These are phyloP conservation scores for Emydoidea blandingii DNA, from an alignment of 2,797 vertebrate genomes.

Conservation along the genomic window DNA sequence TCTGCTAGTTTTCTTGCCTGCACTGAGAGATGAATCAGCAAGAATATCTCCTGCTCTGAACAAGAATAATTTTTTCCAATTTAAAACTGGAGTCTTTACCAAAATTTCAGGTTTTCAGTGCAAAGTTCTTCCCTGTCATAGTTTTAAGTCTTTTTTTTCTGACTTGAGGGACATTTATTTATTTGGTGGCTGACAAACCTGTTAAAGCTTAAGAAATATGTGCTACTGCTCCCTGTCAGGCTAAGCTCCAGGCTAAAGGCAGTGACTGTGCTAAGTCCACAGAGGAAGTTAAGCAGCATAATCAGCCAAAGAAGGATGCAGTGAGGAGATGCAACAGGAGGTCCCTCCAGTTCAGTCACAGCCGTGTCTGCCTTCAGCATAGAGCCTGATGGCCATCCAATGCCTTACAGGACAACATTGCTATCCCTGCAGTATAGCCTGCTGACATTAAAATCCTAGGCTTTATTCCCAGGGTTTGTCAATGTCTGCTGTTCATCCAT, in stretches of 20 bases:
- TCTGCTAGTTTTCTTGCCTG: neutral
- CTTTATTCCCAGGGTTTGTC: neutral
- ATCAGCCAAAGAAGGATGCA: constrained; percentile 47
- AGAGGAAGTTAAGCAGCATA: constrained; percentile 59
- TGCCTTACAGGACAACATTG: constrained; percentile 26
- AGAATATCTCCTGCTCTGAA: neutral
- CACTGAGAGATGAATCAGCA: neutral
- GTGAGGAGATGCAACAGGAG: constrained; percentile 51
- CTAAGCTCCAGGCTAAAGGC: constrained; percentile 74
- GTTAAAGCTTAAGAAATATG: constrained; percentile 56
- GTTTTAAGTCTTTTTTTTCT: constrained; percentile 8
- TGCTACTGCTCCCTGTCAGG: constrained; percentile 53
- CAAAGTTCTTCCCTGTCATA: neutral
- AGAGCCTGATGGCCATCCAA: constrained; percentile 30
- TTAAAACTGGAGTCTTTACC: neutral
- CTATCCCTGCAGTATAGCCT: neutral
- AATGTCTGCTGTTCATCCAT: neutral
- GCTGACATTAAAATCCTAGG: constrained; percentile 13
- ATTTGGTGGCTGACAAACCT: constrained; percentile 67
- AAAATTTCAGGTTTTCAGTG: neutral
- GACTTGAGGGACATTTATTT: constrained; percentile 45
- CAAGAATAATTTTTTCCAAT: neutral
- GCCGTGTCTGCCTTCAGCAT: constrained; percentile 10
- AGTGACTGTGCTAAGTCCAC: constrained; percentile 57
- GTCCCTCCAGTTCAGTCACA: constrained; percentile 14